phyloP scores from a whole-genome alignment of 1,140 invertebrate genomes.

The Monomorium pharaonis region DNA sequence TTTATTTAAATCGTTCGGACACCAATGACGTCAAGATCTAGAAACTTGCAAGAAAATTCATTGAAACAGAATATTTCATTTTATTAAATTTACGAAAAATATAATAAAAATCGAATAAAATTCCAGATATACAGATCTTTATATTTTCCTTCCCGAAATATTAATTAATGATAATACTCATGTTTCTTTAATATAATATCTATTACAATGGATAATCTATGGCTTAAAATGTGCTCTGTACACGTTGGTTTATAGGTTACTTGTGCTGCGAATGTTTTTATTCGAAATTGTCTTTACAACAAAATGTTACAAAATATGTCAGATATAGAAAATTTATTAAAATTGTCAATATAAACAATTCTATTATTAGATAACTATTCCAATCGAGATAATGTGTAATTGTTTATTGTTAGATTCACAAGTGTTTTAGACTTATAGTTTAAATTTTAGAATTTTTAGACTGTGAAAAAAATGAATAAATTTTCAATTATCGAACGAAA shows the following conservation, averaged over 20 bases:
- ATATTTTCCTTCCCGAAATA: too few relatives aligned
- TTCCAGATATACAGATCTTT: too few relatives aligned
- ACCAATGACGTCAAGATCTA: background rate
- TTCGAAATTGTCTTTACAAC: background rate
- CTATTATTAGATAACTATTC: background rate
- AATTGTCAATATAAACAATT: too few relatives aligned
- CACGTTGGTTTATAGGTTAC: background rate
- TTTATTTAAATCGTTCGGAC: background rate
- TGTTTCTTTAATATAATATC: too few relatives aligned
- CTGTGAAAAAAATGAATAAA: constrained; percentile 40
- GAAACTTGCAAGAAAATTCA: background rate
- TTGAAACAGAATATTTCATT: too few relatives aligned
- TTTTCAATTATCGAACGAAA: constrained; percentile 28
- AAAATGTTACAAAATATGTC: background rate
- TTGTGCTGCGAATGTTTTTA: background rate
- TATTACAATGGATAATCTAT: too few relatives aligned
- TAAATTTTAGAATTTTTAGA: background rate
- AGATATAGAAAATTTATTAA: too few relatives aligned
- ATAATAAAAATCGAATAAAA: too few relatives aligned
- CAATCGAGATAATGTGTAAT: background rate
- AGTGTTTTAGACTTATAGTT: background rate
- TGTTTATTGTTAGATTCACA: background rate
- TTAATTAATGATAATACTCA: too few relatives aligned
- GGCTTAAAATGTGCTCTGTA: too few relatives aligned
- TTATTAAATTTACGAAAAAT: too few relatives aligned